A percentile compares a stretch with the other conserved stretches of the same genome.
Conservation (phyloP, 2,888 invertebrate species). For the Thumatha senex region DNA sequence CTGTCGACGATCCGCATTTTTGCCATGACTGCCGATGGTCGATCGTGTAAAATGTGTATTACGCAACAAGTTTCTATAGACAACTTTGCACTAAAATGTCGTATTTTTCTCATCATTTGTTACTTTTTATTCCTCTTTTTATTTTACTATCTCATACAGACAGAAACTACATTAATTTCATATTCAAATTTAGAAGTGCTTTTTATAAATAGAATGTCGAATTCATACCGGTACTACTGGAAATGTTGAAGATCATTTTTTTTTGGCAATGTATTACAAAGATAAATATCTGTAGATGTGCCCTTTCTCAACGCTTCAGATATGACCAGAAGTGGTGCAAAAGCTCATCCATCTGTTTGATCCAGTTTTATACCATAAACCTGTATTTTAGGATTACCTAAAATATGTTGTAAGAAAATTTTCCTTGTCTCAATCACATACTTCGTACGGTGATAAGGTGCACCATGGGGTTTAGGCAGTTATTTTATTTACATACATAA, state of each 20-base stretch:
- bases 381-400: no score
- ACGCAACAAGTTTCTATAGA: conserved; percentile 22
- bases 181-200: conserved; percentile 2
- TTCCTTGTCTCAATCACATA: no score
- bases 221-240: neutral
- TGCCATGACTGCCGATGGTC: conserved; percentile 16
- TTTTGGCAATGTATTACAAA: conserved; percentile 25
- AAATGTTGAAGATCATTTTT: conserved; percentile 22
- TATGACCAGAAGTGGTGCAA: no score
- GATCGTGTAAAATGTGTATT: conserved; percentile 17
- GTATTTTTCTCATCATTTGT: neutral
- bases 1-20: conserved; percentile 26
- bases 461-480: no score
- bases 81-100: neutral
- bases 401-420: no score
- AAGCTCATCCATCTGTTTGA: no score
- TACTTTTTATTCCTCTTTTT: neutral
- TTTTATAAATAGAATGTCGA: no score
- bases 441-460: no score
- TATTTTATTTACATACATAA: no score
- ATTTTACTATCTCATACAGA: neutral
- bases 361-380: no score
- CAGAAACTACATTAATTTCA: neutral
- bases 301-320: no score
- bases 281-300: no score